Evolutionary conservation across 2,888 invertebrate genomes (phyloP).

Genomic region (Harpagoxenus sublaevis): DNA sequence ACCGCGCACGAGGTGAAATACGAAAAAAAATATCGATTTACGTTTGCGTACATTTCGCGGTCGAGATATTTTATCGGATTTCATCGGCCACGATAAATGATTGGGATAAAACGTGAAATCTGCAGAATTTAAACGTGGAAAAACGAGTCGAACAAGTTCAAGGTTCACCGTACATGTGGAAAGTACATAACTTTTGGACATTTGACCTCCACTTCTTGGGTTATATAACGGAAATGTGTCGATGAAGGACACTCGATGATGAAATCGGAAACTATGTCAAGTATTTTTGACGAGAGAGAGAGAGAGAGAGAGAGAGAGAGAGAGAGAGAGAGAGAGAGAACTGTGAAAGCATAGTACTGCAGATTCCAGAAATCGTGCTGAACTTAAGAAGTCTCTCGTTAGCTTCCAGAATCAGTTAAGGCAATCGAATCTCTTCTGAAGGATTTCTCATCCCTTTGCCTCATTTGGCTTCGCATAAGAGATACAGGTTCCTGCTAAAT

Average conservation of each 20-base stretch:
- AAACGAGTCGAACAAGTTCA: slow-evolving; percentile 35
- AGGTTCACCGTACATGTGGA: slow-evolving; percentile 15
- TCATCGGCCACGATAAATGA: background rate
- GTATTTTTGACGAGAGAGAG: slow-evolving; percentile 52
- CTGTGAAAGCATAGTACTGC: background rate
- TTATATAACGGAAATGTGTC: slow-evolving; percentile 45
- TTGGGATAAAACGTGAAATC: background rate
- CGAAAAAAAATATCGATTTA: slow-evolving; percentile 13
- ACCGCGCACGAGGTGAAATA: slow-evolving; percentile 4
- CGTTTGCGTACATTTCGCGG: slow-evolving; percentile 4
- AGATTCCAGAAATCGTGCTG: slow-evolving; percentile 6
- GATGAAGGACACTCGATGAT: slow-evolving; percentile 69
- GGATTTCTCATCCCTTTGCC: background rate
- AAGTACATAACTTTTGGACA: slow-evolving; percentile 26
- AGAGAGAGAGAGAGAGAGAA: background rate
- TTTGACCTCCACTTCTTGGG: slow-evolving; percentile 55
- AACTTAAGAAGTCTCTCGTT: slow-evolving; percentile 11
- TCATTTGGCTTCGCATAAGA: background rate
- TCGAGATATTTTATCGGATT: background rate
- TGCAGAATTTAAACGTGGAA: slow-evolving; percentile 1
- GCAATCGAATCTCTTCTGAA: slow-evolving; percentile 4
- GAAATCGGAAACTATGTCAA: slow-evolving; percentile 70
- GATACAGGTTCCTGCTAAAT: slow-evolving; percentile 3
- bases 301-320: background rate
- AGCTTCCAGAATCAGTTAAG: slow-evolving; percentile 26